These are phyloP conservation scores for Prolemur simus DNA, from an alignment of 2,113 vertebrate species.

Conservation along the genomic window DNA sequence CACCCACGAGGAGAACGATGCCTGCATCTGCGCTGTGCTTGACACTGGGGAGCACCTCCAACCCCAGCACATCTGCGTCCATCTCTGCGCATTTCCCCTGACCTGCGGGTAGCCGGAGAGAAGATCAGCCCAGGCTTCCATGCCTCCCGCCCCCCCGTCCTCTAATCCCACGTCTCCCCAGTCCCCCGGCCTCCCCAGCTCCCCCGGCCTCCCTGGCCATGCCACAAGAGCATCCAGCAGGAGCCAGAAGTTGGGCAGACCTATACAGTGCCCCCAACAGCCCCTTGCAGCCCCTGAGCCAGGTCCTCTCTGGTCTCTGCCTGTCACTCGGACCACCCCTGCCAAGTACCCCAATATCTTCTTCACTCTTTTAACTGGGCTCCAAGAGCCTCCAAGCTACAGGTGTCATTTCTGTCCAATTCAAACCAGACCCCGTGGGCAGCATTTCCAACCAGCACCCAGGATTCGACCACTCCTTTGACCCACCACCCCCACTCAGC, in stretches of 20 bases:
- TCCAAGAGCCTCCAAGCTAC: background rate
- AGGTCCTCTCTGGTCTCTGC: background rate
- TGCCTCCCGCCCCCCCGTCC: background rate
- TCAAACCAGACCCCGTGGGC: background rate
- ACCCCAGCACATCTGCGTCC: accelerated
- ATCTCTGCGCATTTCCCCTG: background rate
- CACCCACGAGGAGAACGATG: background rate
- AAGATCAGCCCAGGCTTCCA: background rate
- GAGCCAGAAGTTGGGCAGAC: background rate
- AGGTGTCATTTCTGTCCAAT: background rate
- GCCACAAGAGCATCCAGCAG: background rate
- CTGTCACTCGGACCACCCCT: background rate
- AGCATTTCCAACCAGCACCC: accelerated
- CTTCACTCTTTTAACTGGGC: background rate
- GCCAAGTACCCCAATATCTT: background rate
- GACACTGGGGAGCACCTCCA: accelerated
- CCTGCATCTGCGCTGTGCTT: accelerated
- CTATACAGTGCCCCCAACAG: background rate
- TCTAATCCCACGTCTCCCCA: no score
- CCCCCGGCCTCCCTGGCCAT: no score
- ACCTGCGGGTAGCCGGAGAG: background rate
- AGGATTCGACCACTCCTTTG: accelerated
- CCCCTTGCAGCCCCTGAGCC: background rate
- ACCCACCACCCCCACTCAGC: accelerated
- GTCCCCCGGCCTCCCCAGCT: no score